phyloP scores from a whole-genome alignment of 2,888 invertebrate species.

The Eumerus sabulonum region DNA sequence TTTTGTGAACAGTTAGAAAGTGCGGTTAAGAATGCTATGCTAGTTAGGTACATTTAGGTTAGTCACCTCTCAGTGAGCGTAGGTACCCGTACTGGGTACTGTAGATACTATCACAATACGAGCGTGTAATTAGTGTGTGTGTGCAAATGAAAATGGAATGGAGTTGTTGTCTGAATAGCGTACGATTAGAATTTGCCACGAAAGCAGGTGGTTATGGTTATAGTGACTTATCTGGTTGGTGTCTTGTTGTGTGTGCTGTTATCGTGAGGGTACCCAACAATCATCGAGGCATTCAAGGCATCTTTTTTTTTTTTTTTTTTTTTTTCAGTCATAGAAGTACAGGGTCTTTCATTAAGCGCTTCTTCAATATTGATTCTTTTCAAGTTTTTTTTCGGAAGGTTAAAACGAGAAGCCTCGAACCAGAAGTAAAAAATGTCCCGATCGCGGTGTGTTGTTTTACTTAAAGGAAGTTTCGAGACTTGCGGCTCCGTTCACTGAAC shows the following conservation, averaged over 20 bases:
- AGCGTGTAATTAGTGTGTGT: slow-evolving; percentile 41
- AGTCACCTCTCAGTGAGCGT: slow-evolving; percentile 33
- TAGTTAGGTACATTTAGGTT: slow-evolving; percentile 53
- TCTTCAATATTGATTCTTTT: too few relatives aligned
- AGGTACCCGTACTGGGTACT: slow-evolving; percentile 10
- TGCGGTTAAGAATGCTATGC: slow-evolving; percentile 51
- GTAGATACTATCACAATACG: slow-evolving; percentile 5
- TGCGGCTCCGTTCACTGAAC: too few relatives aligned
- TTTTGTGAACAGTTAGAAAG: slow-evolving; percentile 47
- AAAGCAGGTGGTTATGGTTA: slow-evolving; percentile 1
- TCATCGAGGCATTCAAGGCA: too few relatives aligned
- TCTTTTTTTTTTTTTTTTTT: too few relatives aligned
- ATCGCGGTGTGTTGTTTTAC: too few relatives aligned
- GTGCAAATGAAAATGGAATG: slow-evolving; percentile 38
- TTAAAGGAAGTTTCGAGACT: too few relatives aligned
- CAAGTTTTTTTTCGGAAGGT: too few relatives aligned
- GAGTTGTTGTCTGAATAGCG: slow-evolving; percentile 22
- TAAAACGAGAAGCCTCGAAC: too few relatives aligned
- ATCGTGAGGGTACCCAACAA: too few relatives aligned
- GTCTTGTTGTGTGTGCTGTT: neutral
- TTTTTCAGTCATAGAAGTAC: too few relatives aligned
- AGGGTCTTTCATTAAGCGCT: too few relatives aligned
- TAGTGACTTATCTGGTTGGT: slow-evolving; percentile 27
- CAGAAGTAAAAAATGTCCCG: too few relatives aligned
- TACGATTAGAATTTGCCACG: slow-evolving; percentile 28